Evolutionary conservation across 2,888 invertebrate species (phyloP).

Genomic region (Stenolophus ochropezus): DNA sequence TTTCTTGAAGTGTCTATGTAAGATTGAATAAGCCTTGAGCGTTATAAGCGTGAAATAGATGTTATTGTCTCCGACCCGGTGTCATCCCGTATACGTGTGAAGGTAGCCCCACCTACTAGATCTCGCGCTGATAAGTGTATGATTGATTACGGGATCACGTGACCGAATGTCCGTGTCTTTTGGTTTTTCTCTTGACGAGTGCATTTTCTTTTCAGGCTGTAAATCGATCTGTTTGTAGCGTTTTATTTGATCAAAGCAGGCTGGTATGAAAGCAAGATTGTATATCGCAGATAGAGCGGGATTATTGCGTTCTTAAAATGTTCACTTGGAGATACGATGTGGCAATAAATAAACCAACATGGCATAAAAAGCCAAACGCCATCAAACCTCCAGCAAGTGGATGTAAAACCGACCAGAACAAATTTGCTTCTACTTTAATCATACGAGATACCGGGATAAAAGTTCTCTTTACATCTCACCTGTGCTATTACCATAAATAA

Average conservation of each 20-base stretch:
- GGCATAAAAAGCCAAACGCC: conserved; percentile 13
- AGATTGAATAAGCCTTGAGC: neutral
- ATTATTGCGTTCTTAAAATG: conserved; percentile 41
- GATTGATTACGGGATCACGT: conserved; percentile 56
- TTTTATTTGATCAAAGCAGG: conserved; percentile 44
- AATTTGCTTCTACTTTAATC: neutral
- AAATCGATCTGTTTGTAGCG: conserved; percentile 43
- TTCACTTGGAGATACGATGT: conserved; percentile 29
- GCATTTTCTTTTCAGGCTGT: conserved; percentile 41
- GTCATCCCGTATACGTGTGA: conserved; percentile 1
- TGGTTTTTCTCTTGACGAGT: conserved; percentile 40
- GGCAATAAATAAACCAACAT: conserved; percentile 35
- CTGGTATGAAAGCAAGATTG: conserved; percentile 27
- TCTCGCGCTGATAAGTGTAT: conserved; percentile 48
- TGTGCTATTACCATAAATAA: too few relatives aligned
- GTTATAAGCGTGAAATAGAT: neutral
- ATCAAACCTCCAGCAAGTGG: neutral
- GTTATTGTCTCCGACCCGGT: neutral
- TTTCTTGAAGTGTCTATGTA: neutral
- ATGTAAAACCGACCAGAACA: conserved; percentile 6
- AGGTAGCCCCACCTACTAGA: neutral
- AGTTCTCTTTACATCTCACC: too few relatives aligned
- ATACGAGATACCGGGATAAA: conserved; percentile 4
- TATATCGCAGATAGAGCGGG: conserved; percentile 26
- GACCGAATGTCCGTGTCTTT: conserved; percentile 28